Base-by-base conservation (phyloP, 2,888 invertebrate species). In the Drosophila affinis region DNA sequence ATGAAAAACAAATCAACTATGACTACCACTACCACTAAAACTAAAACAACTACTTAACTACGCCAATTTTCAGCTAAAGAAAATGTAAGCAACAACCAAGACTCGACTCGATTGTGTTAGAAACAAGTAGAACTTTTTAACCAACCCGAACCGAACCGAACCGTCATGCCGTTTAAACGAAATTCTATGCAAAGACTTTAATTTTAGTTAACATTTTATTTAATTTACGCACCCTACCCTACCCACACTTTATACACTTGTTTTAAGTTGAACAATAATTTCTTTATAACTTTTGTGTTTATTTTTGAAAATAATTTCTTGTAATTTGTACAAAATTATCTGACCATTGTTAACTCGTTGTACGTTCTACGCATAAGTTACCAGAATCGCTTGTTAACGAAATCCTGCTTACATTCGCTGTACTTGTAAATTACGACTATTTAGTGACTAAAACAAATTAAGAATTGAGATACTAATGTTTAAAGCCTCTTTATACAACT, bases 271-370 rank as follows among this genome's bases (percentile, higher is more conserved):
- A 54, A 39, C 21, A 21, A 3, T 21, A 60, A 17, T 44, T 39
- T 53, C 21, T 57, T 34, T 58, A 21, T 46, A 73, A 57, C n/a
- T 61, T 29, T 29, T 29, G 29, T 2, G 2, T 29, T 44, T 68
- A 75, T 78, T 68, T 60, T 70, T 57, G 47, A 47, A 49, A 44
- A 44, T 52, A 52, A 74, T 32, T 24, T 21, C 21, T 4, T 24
- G 24, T 24, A 24, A 24, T 78, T 68, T 60, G 65, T 57, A 47
- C 45, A 49, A 46, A 44, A 32, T 57, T 51, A 72, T 34, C 34
- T 34, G 34, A 6, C 14, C 72, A 76, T 89, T 89, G 88, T 84
- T 89, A 89, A 75, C 78, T 89, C 63, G 87, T 88, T 84, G 65
- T 89, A 84, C 64, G 83, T 75, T 85, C 72, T 76, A 81, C 49